Evolutionary conservation across 2,888 invertebrate genomes (phyloP), one percentile per base, ranked within the genome.

Genomic region (Trissolcus japonicus): DNA sequence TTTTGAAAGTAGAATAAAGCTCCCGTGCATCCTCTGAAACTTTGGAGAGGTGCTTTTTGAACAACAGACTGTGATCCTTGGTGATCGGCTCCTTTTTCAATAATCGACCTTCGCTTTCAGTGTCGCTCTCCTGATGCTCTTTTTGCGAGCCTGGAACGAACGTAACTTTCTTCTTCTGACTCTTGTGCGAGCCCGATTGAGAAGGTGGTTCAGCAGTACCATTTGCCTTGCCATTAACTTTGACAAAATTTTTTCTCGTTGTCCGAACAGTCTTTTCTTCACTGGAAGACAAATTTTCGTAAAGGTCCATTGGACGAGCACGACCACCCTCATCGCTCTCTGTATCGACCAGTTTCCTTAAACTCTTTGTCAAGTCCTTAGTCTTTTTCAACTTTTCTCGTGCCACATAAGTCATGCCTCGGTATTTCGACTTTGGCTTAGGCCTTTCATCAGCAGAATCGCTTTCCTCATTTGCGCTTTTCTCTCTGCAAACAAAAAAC

Each of bases 1-100:
- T 78, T 17, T 78, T 78, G 6, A 78, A 78, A 0, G 62, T 46
- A 40, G 71, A 67, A 14, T 67, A 71, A 9, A 74, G 6, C 1
- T n/a, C 2, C 59, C 67, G 71, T 3, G 63, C 62, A 13, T 14
- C 46, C 0, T 75, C 56, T 4, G 62, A 25, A 4, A 78, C 55
- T 21, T 71, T 56, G 0, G 69, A 50, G 6, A 78, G 35, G 1
- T 78, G 55, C 0, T 66, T 61, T 21, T 74, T 78, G 35, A 74
- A 78, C 14, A 69, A 0, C 19, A 69, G 35, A 50, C 74, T 66
- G 17, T 78, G 50, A 0, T 56, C 43, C 13, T 71, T 69, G 0
- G 57, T 48, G 3, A 78, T 56, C 0, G 41, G 14, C 0, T 78
- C 62, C 19, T 62, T 76, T 40, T 57, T 74, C 3, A 53, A 13